A percentile compares a stretch with the other conserved stretches of the same genome.
Conservation (phyloP, 2,888 invertebrate species). For the Marronus borbonicus region DNA sequence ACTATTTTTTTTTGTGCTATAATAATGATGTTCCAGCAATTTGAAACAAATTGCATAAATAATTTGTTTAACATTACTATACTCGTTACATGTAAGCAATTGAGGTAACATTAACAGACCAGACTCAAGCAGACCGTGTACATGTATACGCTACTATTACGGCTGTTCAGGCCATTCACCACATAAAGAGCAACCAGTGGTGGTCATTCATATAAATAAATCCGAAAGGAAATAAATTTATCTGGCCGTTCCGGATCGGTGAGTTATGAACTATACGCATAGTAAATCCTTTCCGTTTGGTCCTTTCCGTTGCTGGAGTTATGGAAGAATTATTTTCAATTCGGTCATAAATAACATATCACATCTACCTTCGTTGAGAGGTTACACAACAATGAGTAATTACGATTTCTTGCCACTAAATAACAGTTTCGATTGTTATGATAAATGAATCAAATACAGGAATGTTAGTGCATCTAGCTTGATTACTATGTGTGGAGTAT, state of each 20-base stretch:
- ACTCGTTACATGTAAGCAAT: not conserved
- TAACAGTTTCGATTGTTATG: too few relatives aligned
- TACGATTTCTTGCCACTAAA: too few relatives aligned
- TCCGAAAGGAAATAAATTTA: slow-evolving; percentile 29
- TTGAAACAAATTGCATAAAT: too few relatives aligned
- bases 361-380: too few relatives aligned
- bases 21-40: too few relatives aligned
- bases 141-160: slow-evolving; percentile 20
- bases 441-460: too few relatives aligned
- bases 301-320: not conserved
- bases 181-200: slow-evolving; percentile 2
- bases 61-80: too few relatives aligned
- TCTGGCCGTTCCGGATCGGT: slow-evolving; percentile 6
- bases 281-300: slow-evolving; percentile 3
- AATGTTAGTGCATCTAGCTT: too few relatives aligned
- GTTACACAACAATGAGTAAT: too few relatives aligned
- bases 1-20: too few relatives aligned
- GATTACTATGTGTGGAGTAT: too few relatives aligned
- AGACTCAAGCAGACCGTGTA: not conserved
- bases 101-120: slow-evolving; percentile 1
- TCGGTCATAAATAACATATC: not conserved
- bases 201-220: slow-evolving; percentile 13
- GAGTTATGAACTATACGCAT: slow-evolving; percentile 8
- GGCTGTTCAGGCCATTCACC: not conserved
- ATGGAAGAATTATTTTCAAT: slow-evolving; percentile 2